Evolutionary conservation across 2,888 invertebrate genomes (phyloP).

Genomic region (Pseudolycoriella hygida): DNA sequence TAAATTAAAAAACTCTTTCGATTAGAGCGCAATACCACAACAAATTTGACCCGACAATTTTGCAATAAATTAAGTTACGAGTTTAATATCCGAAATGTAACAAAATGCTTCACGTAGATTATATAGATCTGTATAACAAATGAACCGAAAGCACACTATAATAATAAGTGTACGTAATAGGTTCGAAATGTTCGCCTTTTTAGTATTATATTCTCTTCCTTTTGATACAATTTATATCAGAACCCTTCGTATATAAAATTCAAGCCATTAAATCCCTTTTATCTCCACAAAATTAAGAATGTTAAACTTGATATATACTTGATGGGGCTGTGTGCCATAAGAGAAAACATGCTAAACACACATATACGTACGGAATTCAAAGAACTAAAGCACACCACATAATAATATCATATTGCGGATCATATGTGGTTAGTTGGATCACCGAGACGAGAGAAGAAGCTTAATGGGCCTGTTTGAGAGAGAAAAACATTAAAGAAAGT

Average conservation of each 20-base stretch:
- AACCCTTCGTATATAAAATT: neutral
- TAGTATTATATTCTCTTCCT: neutral
- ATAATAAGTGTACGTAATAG: no score
- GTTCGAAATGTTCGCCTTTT: no score
- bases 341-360: neutral
- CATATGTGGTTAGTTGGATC: neutral
- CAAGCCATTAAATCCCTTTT: constrained; percentile 4
- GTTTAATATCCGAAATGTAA: no score
- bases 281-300: constrained; percentile 5
- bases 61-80: no score
- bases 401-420: neutral
- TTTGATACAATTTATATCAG: neutral
- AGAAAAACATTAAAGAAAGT: no score
- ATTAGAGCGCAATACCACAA: no score
- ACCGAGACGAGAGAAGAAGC: neutral
- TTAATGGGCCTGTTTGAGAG: neutral
- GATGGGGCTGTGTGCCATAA: neutral
- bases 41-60: no score
- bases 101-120: no score
- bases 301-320: constrained; percentile 2
- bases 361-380: neutral
- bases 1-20: no score
- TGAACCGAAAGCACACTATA: no score
- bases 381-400: no score
- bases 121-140: no score